Evolutionary conservation across 37 sponge, comb jelly and placozoan species (phyloP).

Genomic region (Beroe forskalii): DNA sequence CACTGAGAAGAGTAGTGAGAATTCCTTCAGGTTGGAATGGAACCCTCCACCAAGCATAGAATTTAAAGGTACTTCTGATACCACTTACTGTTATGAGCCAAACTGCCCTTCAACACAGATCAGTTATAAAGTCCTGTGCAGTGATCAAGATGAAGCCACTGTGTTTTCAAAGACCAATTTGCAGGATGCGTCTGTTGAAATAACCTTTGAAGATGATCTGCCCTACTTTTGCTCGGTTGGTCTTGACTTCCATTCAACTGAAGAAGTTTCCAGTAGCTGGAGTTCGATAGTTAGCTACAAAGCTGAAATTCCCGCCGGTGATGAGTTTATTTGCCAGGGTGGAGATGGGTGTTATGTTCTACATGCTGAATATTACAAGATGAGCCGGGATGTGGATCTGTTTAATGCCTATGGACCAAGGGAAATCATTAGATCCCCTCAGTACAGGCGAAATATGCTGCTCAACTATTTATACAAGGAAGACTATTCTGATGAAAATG

Average conservation of each 20-base stretch:
- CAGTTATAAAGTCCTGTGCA: background rate
- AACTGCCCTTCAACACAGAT: background rate
- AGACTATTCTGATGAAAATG: background rate
- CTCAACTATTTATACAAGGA: conserved; percentile 47
- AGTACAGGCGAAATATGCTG: background rate
- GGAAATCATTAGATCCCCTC: background rate
- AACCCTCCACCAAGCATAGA: background rate
- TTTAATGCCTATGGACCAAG: conserved; percentile 30
- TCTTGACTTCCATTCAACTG: background rate
- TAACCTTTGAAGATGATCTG: background rate
- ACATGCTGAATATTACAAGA: conserved; percentile 37
- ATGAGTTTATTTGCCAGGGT: conserved; percentile 5
- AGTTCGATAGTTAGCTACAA: conserved; percentile 35
- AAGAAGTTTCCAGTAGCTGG: conserved; percentile 1
- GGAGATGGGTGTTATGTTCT: conserved; percentile 28
- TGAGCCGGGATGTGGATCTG: conserved; percentile 30
- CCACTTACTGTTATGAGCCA: background rate
- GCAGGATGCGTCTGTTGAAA: background rate
- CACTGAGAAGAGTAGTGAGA: background rate
- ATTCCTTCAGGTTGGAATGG: background rate
- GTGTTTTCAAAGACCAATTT: background rate
- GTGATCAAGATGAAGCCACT: background rate
- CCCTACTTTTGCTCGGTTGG: background rate
- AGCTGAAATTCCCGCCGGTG: background rate
- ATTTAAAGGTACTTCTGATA: background rate